A percentile compares a stretch with the other conserved stretches of the same genome.
These are phyloP conservation scores for Rattus rattus DNA, from an alignment of 2,113 vertebrate genomes.

Conservation along the genomic window DNA sequence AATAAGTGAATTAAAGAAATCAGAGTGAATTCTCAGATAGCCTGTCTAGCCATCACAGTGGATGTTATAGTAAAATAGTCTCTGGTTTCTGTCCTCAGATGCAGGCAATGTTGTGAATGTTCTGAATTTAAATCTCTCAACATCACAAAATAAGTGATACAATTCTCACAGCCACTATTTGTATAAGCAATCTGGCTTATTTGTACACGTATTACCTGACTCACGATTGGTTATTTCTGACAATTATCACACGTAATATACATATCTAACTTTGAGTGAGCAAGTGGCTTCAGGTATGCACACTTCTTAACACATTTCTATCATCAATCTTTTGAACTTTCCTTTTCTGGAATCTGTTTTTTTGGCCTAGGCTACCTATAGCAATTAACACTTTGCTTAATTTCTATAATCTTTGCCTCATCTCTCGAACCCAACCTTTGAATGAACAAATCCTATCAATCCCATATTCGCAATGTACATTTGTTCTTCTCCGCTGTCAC, in stretches of 20 bases:
- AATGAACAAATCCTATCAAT: background rate
- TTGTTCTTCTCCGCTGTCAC: background rate
- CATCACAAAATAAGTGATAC: background rate
- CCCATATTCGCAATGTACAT: background rate
- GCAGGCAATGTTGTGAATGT: background rate
- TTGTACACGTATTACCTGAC: background rate
- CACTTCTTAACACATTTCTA: background rate
- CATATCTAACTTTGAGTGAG: background rate
- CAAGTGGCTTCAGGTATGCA: background rate
- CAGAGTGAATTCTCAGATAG: background rate
- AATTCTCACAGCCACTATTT: background rate
- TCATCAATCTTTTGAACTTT: background rate
- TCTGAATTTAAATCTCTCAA: constrained; percentile 28
- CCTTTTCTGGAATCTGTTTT: background rate
- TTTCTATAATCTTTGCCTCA: background rate
- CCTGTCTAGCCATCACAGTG: background rate
- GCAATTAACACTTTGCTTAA: background rate
- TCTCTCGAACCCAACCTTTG: background rate
- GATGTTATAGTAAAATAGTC: background rate
- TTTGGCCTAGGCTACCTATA: background rate
- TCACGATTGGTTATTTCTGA: background rate
- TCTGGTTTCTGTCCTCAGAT: background rate
- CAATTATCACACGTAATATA: background rate
- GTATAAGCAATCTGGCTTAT: background rate
- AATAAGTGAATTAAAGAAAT: background rate